phyloP scores from a whole-genome alignment of 2,888 invertebrate species.

The Orchestes rusci region DNA sequence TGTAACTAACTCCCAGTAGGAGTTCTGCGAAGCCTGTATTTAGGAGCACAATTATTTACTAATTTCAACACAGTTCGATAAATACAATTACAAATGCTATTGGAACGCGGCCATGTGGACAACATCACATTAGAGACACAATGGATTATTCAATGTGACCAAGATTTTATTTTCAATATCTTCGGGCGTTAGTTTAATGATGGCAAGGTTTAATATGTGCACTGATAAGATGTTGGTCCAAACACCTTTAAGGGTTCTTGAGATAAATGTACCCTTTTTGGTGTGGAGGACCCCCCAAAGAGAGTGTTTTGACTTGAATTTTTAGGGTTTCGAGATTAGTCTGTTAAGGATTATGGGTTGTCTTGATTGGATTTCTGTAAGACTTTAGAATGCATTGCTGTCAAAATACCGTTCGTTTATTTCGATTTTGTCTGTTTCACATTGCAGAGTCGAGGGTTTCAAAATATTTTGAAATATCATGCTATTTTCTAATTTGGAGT shows the following conservation, averaged over 20 bases:
- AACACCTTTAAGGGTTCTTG: conserved; percentile 16
- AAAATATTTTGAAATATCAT: too few species aligned
- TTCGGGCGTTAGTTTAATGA: conserved; percentile 28
- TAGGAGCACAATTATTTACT: conserved; percentile 43
- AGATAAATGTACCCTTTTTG: conserved; percentile 3
- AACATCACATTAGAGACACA: conserved; percentile 30
- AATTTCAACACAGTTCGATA: conserved; percentile 44
- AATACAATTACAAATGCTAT: conserved; percentile 43
- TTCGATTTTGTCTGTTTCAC: too few species aligned
- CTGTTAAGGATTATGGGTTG: too few species aligned
- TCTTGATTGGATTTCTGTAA: too few species aligned
- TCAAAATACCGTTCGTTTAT: too few species aligned
- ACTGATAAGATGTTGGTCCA: conserved; percentile 14
- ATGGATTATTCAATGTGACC: conserved; percentile 26
- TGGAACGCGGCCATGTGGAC: conserved; percentile 36
- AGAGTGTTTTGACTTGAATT: neutral
- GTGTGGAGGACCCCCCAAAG: conserved; percentile 2
- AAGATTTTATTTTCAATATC: conserved; percentile 28
- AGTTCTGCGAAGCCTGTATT: conserved; percentile 37
- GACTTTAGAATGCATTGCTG: too few species aligned
- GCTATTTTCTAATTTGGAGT: too few species aligned
- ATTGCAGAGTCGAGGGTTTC: too few species aligned
- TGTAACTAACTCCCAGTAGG: conserved; percentile 41
- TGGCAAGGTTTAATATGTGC: conserved; percentile 27
- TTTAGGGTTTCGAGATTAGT: too few species aligned